Conservation (phyloP, 2,797 vertebrate species). For the Urophycis tenuis region DNA sequence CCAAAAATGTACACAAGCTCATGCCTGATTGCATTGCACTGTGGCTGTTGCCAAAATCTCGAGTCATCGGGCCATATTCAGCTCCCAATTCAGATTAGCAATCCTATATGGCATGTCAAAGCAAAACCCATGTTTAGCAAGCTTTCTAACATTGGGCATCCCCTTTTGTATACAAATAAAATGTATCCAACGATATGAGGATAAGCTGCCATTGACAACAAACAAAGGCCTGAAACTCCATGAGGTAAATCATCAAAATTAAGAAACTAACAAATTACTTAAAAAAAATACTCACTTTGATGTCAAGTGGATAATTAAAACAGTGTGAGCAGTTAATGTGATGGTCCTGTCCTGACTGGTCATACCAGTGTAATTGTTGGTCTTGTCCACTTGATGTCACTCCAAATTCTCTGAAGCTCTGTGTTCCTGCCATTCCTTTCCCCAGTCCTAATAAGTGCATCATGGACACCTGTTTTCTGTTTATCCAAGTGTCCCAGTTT, state of each 20-base stretch:
- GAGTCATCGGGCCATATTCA: not conserved
- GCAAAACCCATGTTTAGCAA: no score
- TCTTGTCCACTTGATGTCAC: not conserved
- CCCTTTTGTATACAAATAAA: not conserved
- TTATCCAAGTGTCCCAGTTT: not conserved
- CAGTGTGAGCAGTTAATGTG: not conserved
- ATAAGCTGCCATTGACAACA: slow-evolving; percentile 25
- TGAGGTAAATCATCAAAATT: slow-evolving; percentile 17
- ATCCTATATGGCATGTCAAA: no score
- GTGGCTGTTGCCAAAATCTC: not conserved
- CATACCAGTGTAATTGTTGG: not conserved
- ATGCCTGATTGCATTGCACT: not conserved
- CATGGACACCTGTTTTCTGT: not conserved
- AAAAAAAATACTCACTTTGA: not conserved
- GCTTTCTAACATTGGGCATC: not conserved
- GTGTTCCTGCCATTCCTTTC: not conserved
- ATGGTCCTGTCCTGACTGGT: not conserved
- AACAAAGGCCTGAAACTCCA: slow-evolving; percentile 3
- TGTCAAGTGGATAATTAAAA: not conserved
- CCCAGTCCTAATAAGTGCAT: not conserved
- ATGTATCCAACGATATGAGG: slow-evolving; percentile 1
- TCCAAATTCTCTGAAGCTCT: not conserved
- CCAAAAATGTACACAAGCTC: not conserved
- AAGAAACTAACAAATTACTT: not conserved
- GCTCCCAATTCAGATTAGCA: not conserved